A percentile compares a stretch with the other conserved stretches of the same genome.
Evolutionary conservation across 2,888 invertebrate genomes (phyloP).

Genomic region (Drosophila cognata): DNA sequence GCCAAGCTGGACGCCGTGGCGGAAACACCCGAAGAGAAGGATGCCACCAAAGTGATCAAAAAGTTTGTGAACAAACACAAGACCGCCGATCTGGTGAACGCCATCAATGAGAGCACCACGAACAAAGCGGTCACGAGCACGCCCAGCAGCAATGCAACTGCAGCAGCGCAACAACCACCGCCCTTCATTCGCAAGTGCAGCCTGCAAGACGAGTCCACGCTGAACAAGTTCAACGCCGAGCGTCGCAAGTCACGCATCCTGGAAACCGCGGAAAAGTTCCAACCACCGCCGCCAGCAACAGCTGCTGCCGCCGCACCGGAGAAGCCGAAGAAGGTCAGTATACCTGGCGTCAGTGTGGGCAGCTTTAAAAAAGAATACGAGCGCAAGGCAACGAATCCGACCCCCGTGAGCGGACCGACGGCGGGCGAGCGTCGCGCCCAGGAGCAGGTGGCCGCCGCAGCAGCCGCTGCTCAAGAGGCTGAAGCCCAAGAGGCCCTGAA

Average conservation of each 20-base stretch:
- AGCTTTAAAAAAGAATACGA: constrained; percentile 95
- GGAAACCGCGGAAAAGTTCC: constrained; percentile 90
- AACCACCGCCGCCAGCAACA: constrained; percentile 85
- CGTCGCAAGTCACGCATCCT: constrained; percentile 89
- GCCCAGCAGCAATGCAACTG: constrained; percentile 23
- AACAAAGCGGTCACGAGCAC: constrained; percentile 25
- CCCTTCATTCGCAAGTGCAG: constrained; percentile 83
- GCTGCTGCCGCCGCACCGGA: constrained; percentile 66
- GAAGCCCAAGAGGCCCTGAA: constrained; percentile 63
- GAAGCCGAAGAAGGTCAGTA: constrained; percentile 92
- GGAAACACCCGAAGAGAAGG: constrained; percentile 83
- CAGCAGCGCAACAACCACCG: constrained; percentile 34
- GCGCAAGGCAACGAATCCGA: constrained; percentile 89
- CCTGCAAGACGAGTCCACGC: constrained; percentile 83
- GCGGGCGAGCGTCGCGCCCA: constrained; percentile 81
- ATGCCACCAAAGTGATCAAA: constrained; percentile 84
- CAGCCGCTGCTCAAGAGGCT: constrained; percentile 64
- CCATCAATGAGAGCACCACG: constrained; percentile 76
- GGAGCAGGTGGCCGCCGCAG: constrained; percentile 78
- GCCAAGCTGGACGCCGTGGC: constrained; percentile 79
- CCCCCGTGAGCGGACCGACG: constrained; percentile 83
- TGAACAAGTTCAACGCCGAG: constrained; percentile 86
- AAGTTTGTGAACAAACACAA: constrained; percentile 85
- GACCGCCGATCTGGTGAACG: constrained; percentile 84
- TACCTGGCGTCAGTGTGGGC: constrained; percentile 93